Conservation (phyloP, 2,888 invertebrate species). For the Dimorphilus gyrociliatus region DNA sequence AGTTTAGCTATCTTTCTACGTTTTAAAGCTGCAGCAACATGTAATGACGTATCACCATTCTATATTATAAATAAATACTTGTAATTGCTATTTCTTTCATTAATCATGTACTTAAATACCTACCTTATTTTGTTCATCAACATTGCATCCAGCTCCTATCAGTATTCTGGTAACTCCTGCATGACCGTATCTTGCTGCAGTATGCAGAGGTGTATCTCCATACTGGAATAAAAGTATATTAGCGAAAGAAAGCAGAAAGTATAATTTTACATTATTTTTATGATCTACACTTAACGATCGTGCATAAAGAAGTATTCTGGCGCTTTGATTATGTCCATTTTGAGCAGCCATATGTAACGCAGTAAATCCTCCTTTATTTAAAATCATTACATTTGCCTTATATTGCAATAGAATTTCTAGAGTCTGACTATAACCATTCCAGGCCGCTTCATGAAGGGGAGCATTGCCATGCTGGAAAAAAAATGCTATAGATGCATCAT, state of each 20-base stretch:
- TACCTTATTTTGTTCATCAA: conserved; percentile 58
- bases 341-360: conserved; percentile 87
- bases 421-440: conserved; percentile 78
- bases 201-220: conserved; percentile 83
- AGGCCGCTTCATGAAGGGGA: conserved; percentile 79
- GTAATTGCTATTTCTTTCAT: background rate
- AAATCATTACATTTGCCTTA: conserved; percentile 41
- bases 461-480: conserved; percentile 69
- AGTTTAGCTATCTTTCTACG: conserved; percentile 74
- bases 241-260: background rate
- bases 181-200: conserved; percentile 84
- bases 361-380: conserved; percentile 60
- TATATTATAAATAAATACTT: conserved; percentile 11
- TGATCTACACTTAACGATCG: conserved; percentile 71
- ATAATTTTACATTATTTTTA: conserved; percentile 60
- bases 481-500: conserved; percentile 1
- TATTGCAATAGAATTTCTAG: conserved; percentile 54
- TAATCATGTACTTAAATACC: background rate
- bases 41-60: conserved; percentile 84
- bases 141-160: conserved; percentile 68
- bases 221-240: conserved; percentile 47
- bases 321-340: conserved; percentile 89
- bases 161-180: conserved; percentile 85
- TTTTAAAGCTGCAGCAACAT: conserved; percentile 85
- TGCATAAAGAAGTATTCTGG: conserved; percentile 66